Conservation (phyloP, 2,888 invertebrate genomes). For the Andricus quercusramuli region DNA sequence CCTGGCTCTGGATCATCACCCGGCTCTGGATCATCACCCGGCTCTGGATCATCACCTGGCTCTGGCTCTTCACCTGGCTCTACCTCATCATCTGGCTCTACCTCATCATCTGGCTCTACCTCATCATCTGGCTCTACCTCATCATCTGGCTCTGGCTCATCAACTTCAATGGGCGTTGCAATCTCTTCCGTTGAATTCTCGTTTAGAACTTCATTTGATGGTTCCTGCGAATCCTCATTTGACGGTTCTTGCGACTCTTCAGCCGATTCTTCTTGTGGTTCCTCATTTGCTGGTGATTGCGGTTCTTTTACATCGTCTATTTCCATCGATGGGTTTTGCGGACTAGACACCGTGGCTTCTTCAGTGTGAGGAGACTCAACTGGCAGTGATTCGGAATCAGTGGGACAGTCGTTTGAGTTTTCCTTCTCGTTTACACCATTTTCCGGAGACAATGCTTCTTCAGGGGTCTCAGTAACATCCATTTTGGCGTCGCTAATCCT, state of each 20-base stretch:
- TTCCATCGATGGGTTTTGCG: neutral
- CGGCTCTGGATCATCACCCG: too few species aligned
- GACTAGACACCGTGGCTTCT: neutral
- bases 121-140: neutral
- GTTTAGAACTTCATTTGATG: neutral
- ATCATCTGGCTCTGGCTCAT: neutral
- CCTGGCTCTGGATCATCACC: too few species aligned
- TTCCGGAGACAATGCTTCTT: neutral
- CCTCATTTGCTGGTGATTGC: neutral
- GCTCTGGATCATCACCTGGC: neutral
- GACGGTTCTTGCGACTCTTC: neutral
- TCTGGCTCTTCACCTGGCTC: neutral
- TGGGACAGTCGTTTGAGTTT: neutral
- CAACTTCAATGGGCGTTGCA: neutral
- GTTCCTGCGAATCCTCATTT: neutral
- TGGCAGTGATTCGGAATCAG: neutral
- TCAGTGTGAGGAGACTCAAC: neutral
- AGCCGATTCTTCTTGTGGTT: neutral
- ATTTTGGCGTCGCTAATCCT: neutral
- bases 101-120: too few species aligned
- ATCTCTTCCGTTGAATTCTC: neutral
- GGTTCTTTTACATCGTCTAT: neutral
- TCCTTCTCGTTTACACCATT: constrained; percentile 16
- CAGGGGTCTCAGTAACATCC: neutral
- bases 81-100: neutral